Conservation (phyloP, 1,140 invertebrate species). For the Drosophila erecta region DNA sequence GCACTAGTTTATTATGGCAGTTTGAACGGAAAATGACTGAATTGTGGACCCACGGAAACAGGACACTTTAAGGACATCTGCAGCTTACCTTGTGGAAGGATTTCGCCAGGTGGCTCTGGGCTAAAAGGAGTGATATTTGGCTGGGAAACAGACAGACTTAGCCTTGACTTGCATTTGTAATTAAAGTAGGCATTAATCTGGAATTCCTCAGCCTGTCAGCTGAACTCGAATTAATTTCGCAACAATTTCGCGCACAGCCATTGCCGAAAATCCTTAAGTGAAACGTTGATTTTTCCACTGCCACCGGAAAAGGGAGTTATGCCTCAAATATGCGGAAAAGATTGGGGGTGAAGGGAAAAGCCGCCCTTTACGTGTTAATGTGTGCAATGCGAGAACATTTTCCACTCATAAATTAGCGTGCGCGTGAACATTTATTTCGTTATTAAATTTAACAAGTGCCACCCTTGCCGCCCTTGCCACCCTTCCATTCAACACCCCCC, state of each 20-base stretch:
- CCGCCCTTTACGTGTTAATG: conserved; percentile 62
- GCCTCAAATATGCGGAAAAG: conserved; percentile 47
- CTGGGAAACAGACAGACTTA: not conserved
- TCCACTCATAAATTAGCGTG: conserved; percentile 74
- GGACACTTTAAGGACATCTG: no score
- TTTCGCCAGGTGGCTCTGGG: no score
- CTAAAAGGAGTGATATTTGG: no score
- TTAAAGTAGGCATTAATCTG: conserved; percentile 26
- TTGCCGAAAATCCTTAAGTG: conserved; percentile 11
- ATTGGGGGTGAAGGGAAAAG: not conserved
- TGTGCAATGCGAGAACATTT: conserved; percentile 66
- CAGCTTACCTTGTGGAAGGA: no score
- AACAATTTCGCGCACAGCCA: conserved; percentile 1
- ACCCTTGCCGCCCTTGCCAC: not conserved
- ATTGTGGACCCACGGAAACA: no score
- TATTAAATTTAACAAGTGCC: conserved; percentile 79
- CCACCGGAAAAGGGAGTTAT: conserved; percentile 38
- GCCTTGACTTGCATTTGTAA: not conserved
- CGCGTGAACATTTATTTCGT: conserved; percentile 79
- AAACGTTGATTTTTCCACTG: conserved; percentile 45
- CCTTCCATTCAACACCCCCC: not conserved
- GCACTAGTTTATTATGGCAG: no score
- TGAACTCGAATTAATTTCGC: conserved; percentile 5
- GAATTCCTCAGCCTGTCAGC: not conserved
- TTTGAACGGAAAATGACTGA: no score